Conservation (phyloP, 2,888 invertebrate genomes). For the Hypercompe scribonia region DNA sequence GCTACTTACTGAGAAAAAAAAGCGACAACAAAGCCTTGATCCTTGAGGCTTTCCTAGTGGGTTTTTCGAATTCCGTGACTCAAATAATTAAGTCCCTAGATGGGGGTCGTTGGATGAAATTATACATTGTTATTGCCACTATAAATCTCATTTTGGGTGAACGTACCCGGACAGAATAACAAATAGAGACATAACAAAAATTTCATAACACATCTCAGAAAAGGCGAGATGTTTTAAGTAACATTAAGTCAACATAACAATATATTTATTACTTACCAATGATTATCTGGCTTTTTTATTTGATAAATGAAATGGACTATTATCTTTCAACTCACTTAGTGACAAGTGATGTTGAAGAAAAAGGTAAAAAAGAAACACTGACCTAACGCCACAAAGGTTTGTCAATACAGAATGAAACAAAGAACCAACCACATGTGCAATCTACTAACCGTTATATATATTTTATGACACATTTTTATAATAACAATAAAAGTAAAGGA, state of each 20-base stretch:
- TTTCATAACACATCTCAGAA: slow-evolving; percentile 57
- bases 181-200: slow-evolving; percentile 65
- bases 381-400: neutral
- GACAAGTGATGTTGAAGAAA: no score
- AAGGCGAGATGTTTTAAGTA: slow-evolving; percentile 34
- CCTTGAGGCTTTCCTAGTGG: slow-evolving; percentile 78
- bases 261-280: neutral
- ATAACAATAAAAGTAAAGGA: no score
- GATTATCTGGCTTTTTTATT: neutral
- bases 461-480: no score
- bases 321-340: neutral
- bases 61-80: slow-evolving; percentile 85
- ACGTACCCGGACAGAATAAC: slow-evolving; percentile 76
- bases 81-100: slow-evolving; percentile 83
- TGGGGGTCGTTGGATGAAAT: slow-evolving; percentile 79
- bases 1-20: slow-evolving; percentile 67
- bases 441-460: neutral
- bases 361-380: neutral
- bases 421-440: neutral
- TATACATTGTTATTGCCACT: slow-evolving; percentile 83
- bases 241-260: neutral
- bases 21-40: slow-evolving; percentile 78
- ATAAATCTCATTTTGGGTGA: slow-evolving; percentile 82
- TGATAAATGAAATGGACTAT: neutral
- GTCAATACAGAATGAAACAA: neutral